phyloP scores from a whole-genome alignment of 2,113 vertebrate genomes.

The Chionodraco myersi region DNA sequence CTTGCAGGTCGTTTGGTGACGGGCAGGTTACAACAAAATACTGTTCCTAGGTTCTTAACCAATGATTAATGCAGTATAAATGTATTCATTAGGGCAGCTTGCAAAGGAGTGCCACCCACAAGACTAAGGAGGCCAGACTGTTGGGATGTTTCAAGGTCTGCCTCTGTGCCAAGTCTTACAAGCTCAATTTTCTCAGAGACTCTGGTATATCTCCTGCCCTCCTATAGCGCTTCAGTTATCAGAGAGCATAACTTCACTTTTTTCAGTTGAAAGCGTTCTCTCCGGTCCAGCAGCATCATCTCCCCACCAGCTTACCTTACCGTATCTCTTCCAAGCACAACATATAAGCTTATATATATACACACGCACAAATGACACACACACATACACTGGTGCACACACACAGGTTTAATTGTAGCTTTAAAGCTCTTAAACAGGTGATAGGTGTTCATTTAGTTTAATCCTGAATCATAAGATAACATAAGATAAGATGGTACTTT shows the following conservation, averaged over 20 bases:
- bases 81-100: neutral
- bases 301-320: constrained; percentile 24
- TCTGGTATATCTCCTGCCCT: constrained; percentile 20
- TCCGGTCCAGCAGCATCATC: constrained; percentile 22
- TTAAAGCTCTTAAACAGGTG: constrained; percentile 1
- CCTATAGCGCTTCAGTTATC: constrained; percentile 32
- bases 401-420: neutral
- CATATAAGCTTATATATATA: neutral
- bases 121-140: neutral
- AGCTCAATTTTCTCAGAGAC: constrained; percentile 11
- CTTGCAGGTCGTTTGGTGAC: neutral
- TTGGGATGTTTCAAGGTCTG: constrained; percentile 4
- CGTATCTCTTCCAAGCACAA: constrained; percentile 30
- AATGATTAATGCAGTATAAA: neutral
- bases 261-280: constrained; percentile 40
- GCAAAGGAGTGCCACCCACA: neutral
- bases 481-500: too few relatives aligned
- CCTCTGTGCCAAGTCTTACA: constrained; percentile 1
- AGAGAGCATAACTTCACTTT: constrained; percentile 36
- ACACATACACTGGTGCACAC: neutral
- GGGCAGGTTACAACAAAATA: neutral
- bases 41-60: neutral
- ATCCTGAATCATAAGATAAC: neutral
- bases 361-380: neutral
- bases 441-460: neutral